Evolutionary conservation across 2,888 invertebrate species (phyloP).

Genomic region (Steinernema scapterisci): DNA sequence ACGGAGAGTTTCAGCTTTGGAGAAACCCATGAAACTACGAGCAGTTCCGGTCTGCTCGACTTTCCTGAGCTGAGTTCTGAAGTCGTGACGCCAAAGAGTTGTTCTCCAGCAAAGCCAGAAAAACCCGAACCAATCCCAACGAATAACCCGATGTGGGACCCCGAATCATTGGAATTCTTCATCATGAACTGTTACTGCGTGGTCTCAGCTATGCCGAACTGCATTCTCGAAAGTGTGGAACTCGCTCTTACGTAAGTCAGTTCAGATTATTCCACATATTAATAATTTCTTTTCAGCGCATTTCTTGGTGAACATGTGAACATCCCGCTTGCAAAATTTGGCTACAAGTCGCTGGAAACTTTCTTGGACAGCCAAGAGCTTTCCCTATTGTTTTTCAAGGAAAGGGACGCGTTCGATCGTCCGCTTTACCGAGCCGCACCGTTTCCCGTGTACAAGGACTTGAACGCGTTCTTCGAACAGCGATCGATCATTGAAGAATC

Average conservation of each 20-base stretch:
- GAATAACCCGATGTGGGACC: too few relatives aligned
- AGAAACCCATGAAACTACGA: too few relatives aligned
- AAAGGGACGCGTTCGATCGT: neutral
- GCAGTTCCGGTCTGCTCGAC: too few relatives aligned
- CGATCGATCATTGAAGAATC: neutral
- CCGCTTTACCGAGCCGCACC: neutral
- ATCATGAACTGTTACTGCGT: conserved; percentile 14
- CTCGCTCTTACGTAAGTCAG: neutral
- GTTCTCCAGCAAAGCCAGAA: too few relatives aligned
- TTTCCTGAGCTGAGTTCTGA: too few relatives aligned
- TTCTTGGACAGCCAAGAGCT: neutral
- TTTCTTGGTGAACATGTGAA: neutral
- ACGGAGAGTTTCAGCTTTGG: too few relatives aligned
- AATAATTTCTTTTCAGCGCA: neutral
- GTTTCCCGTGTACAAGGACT: neutral
- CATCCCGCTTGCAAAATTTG: neutral
- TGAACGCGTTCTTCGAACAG: neutral
- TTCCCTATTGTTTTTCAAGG: neutral
- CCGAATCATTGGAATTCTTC: neutral
- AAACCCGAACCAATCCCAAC: too few relatives aligned
- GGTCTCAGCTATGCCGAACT: neutral
- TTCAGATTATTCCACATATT: neutral
- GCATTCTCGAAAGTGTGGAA: neutral
- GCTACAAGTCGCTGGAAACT: neutral
- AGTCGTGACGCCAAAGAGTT: too few relatives aligned